Percentiles rank a stretch among this genome's conserved stretches.
Evolutionary conservation across 2,113 vertebrate genomes (phyloP).

Genomic region (Crotalus tigris): DNA sequence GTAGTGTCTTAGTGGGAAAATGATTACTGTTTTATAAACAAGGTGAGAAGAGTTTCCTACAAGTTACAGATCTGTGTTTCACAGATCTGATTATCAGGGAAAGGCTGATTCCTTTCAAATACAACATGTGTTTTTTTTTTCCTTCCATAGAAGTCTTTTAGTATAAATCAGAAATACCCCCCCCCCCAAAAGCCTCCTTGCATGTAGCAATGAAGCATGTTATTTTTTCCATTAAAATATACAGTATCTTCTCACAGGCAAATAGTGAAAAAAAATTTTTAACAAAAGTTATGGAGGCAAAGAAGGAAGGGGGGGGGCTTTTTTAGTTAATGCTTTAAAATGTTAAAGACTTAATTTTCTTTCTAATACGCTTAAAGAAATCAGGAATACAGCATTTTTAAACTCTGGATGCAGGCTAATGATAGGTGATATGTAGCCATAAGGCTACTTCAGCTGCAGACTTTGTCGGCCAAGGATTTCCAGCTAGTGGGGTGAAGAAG

Average conservation of each 20-base stretch:
- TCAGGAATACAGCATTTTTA: neutral
- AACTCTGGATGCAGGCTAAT: neutral
- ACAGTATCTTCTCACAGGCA: neutral
- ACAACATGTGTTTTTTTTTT: neutral
- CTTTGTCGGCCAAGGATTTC: neutral
- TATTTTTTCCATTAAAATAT: neutral
- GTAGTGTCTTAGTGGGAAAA: neutral
- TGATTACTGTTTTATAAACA: neutral
- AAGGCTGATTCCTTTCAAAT: neutral
- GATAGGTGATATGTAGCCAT: neutral
- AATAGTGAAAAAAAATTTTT: neutral
- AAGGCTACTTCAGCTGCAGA: neutral
- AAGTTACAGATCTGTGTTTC: neutral
- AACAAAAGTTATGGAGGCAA: neutral
- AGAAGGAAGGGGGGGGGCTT: neutral
- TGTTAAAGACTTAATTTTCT: neutral
- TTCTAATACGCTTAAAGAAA: neutral
- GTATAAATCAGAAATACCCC: neutral
- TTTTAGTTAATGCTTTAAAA: neutral
- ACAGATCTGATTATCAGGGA: neutral
- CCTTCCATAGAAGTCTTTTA: neutral
- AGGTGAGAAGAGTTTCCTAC: neutral
- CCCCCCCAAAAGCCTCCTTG: too few relatives aligned
- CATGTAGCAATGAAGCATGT: neutral
- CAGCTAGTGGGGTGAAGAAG: neutral